phyloP scores from a whole-genome alignment of 30 jellyfish, hydroid and myxozoan species.

The Cassiopea andromeda region DNA sequence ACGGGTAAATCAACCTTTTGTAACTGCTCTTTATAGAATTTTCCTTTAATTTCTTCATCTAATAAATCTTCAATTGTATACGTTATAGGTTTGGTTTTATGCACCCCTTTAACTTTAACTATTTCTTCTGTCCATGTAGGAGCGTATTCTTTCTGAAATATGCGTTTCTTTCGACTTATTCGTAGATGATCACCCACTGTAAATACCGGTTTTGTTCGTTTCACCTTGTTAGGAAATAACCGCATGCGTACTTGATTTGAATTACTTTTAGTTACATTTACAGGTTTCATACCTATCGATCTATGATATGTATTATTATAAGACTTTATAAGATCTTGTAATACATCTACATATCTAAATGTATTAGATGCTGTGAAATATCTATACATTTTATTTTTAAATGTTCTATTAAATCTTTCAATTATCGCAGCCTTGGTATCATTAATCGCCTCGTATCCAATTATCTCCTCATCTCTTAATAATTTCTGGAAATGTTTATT shows the following conservation, averaged over 20 bases:
- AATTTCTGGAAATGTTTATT: not conserved
- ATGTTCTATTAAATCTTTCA: slow-evolving; percentile 9
- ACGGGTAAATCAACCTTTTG: not conserved
- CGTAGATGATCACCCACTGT: not conserved
- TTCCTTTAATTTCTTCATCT: not conserved
- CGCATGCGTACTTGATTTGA: not conserved
- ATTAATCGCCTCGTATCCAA: not conserved
- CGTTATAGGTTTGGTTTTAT: not conserved
- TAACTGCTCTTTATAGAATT: not conserved
- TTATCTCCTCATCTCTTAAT: not conserved
- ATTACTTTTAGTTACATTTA: no score
- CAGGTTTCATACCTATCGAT: not conserved
- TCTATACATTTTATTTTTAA: not conserved
- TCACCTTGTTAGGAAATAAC: not conserved
- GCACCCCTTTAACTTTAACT: not conserved
- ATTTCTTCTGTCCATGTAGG: not conserved
- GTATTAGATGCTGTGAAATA: not conserved
- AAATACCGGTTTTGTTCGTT: not conserved
- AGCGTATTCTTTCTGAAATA: not conserved
- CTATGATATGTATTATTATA: not conserved
- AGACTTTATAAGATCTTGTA: not conserved
- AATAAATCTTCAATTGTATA: not conserved
- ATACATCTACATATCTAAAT: not conserved
- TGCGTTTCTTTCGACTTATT: not conserved
- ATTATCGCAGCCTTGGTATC: slow-evolving; percentile 2